Conservation (phyloP, 2,888 invertebrate genomes). For the Drosophila pseudotalamancana region DNA sequence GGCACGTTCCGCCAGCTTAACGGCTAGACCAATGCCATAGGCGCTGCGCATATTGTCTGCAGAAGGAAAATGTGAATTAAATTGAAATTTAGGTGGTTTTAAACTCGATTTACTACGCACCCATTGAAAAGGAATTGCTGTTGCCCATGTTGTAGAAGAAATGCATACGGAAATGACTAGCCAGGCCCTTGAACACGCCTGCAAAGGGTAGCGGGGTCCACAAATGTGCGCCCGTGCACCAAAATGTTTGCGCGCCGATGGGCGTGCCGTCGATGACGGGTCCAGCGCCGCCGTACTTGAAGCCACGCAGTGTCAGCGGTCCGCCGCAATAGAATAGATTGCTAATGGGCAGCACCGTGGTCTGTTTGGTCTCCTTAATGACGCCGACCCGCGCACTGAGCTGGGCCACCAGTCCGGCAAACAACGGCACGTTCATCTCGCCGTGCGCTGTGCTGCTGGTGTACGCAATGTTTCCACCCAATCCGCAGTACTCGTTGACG, state of each 20-base stretch:
- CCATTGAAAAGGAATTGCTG: conserved; percentile 85
- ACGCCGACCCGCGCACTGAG: conserved; percentile 82
- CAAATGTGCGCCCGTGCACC: conserved; percentile 94
- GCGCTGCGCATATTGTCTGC: conserved; percentile 88
- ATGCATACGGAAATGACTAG: conserved; percentile 94
- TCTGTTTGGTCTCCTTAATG: conserved; percentile 78
- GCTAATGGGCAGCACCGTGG: conserved; percentile 79
- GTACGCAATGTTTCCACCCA: conserved; percentile 97
- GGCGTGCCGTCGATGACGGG: conserved; percentile 92
- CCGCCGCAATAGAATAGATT: conserved; percentile 88
- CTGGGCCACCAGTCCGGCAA: conserved; percentile 84
- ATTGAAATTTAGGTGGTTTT: not conserved
- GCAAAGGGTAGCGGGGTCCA: conserved; percentile 96
- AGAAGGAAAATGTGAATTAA: not conserved
- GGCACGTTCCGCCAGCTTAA: conserved; percentile 93
- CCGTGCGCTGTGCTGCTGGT: conserved; percentile 91
- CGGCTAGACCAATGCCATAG: conserved; percentile 92
- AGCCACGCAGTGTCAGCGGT: conserved; percentile 94
- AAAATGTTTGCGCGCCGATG: conserved; percentile 91
- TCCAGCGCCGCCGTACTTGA: conserved; percentile 93
- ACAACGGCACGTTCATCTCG: conserved; percentile 89
- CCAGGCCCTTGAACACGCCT: conserved; percentile 91
- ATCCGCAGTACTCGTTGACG: conserved; percentile 91
- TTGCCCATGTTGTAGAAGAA: conserved; percentile 95
- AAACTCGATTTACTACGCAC: conserved; percentile 46